Conservation (phyloP, 2,797 vertebrate genomes). For the Momotus momota region DNA sequence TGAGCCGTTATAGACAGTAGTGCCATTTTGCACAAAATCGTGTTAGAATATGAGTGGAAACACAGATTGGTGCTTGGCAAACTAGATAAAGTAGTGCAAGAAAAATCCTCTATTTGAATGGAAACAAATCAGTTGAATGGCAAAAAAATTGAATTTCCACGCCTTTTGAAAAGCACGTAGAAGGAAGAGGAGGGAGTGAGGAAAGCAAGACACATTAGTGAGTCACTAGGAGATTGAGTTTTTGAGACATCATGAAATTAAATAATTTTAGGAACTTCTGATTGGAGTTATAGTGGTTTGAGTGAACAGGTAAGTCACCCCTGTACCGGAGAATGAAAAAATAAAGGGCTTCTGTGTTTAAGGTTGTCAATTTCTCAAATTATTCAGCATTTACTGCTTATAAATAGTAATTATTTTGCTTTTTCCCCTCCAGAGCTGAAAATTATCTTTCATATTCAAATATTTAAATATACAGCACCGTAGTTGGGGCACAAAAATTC, state of each 20-base stretch:
- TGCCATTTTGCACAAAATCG: constrained; percentile 13
- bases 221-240: constrained; percentile 49
- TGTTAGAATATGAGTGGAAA: constrained; percentile 30
- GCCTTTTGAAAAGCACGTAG: constrained; percentile 63
- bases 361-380: constrained; percentile 75
- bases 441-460: constrained; percentile 81
- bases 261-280: constrained; percentile 73
- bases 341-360: constrained; percentile 73
- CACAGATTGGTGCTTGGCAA: constrained; percentile 43
- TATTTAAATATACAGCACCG: constrained; percentile 77
- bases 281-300: constrained; percentile 44
- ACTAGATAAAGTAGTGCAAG: constrained; percentile 63
- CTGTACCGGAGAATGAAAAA: constrained; percentile 70
- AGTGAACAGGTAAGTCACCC: constrained; percentile 51
- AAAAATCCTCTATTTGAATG: constrained; percentile 66
- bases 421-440: constrained; percentile 65
- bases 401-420: constrained; percentile 83
- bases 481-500: constrained; percentile 70
- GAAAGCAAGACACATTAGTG: constrained; percentile 54
- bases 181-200: constrained; percentile 49
- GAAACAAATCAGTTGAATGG: constrained; percentile 69
- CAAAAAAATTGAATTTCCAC: constrained; percentile 50
- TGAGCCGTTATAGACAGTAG: constrained; percentile 31
- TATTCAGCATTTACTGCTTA: constrained; percentile 77
- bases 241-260: constrained; percentile 65